A percentile compares a stretch with the other conserved stretches of the same genome.
Evolutionary conservation across 2,888 invertebrate species (phyloP).

Genomic region (Metopia argyrocephala): DNA sequence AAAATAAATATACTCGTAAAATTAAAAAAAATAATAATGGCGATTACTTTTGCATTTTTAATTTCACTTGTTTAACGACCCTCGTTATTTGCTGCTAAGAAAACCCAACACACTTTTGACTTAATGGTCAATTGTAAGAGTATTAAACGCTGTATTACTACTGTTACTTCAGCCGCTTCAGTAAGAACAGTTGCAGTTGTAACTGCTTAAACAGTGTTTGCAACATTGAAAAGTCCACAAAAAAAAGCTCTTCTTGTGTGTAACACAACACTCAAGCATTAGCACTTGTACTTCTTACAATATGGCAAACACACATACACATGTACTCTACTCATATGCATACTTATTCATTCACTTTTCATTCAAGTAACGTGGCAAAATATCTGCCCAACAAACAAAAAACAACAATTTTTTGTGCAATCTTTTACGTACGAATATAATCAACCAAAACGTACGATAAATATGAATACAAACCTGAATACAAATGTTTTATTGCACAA

Average conservation of each 20-base stretch:
- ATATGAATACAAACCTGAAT: not conserved
- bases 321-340: not conserved
- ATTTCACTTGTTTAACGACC: not conserved
- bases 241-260: not conserved
- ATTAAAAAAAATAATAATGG: too few relatives aligned
- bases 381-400: not conserved
- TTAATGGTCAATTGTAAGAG: constrained; percentile 34
- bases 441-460: not conserved
- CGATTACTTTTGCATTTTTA: not conserved
- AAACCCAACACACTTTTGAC: not conserved
- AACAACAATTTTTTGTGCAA: not conserved
- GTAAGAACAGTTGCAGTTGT: not conserved
- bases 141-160: constrained; percentile 29
- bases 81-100: not conserved
- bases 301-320: not conserved
- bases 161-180: not conserved
- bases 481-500: not conserved
- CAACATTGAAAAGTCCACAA: constrained; percentile 31
- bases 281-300: constrained; percentile 21
- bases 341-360: not conserved
- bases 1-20: too few relatives aligned
- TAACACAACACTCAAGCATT: constrained; percentile 28
- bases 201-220: constrained; percentile 13
- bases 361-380: not conserved
- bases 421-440: not conserved